Conservation (phyloP, 1,140 invertebrate genomes). For the Phocides pigmalion region DNA sequence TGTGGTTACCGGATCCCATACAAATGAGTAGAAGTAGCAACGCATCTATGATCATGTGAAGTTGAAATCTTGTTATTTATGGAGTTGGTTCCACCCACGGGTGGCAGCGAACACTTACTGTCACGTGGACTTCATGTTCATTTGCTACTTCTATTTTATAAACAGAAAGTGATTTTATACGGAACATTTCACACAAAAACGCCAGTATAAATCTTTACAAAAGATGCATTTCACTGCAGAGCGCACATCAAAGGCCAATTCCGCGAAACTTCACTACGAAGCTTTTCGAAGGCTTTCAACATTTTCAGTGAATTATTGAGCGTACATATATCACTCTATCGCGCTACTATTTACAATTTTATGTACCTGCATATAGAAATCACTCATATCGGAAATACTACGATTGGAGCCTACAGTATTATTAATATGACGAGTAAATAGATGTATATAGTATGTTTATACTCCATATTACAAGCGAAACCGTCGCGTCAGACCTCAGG, state of each 20-base stretch:
- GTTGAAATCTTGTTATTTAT: too few relatives aligned
- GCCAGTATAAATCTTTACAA: conserved; percentile 18
- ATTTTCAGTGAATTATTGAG: conserved; percentile 22
- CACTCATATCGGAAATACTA: not conserved
- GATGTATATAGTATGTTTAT: too few relatives aligned
- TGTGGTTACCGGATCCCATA: too few relatives aligned
- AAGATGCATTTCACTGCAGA: conserved; percentile 17
- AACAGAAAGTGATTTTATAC: not conserved
- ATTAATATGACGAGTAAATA: too few relatives aligned
- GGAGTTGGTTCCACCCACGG: too few relatives aligned
- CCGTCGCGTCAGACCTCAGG: too few relatives aligned
- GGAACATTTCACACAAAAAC: conserved; percentile 15
- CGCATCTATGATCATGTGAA: too few relatives aligned
- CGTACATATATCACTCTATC: conserved; percentile 11
- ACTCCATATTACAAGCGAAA: too few relatives aligned
- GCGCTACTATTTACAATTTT: not conserved
- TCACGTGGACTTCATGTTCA: too few relatives aligned
- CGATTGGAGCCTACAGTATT: not conserved
- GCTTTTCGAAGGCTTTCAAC: conserved; percentile 21
- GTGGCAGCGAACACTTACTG: too few relatives aligned
- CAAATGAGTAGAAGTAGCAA: too few relatives aligned
- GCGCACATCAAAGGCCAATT: conserved; percentile 19
- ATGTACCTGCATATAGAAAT: not conserved
- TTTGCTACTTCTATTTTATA: too few relatives aligned
- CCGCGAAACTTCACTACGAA: conserved; percentile 16